A percentile compares a stretch with the other conserved stretches of the same genome.
Evolutionary conservation across 1,140 invertebrate genomes (phyloP).

Genomic region (Pogonognathellus flavescens): DNA sequence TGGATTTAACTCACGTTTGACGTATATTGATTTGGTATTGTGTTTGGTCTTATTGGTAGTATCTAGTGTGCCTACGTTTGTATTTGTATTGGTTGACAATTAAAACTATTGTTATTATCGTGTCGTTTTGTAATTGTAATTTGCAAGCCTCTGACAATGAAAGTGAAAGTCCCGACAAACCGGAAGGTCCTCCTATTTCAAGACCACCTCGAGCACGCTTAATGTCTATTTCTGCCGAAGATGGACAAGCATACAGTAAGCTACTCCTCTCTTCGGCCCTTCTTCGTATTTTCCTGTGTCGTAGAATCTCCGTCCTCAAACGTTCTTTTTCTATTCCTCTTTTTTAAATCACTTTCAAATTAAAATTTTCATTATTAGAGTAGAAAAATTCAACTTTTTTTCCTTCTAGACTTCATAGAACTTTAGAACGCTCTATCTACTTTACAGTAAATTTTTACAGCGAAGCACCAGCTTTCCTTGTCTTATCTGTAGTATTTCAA

Average conservation of each 20-base stretch:
- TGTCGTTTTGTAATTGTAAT: constrained; percentile 58
- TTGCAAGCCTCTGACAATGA: constrained; percentile 63
- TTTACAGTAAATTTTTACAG: too few relatives aligned
- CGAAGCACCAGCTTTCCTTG: too few relatives aligned
- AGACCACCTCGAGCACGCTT: constrained; percentile 60
- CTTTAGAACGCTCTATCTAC: background rate
- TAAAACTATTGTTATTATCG: constrained; percentile 20
- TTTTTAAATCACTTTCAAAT: background rate
- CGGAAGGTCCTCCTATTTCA: constrained; percentile 41
- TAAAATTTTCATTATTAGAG: background rate
- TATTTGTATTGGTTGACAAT: constrained; percentile 32
- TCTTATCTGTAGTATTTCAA: too few relatives aligned
- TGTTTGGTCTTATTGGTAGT: background rate
- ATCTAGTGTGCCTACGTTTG: background rate
- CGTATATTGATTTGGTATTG: too few relatives aligned
- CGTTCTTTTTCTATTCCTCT: background rate
- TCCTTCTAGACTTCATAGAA: background rate
- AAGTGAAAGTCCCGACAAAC: constrained; percentile 48
- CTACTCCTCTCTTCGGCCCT: constrained; percentile 25
- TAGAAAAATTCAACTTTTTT: background rate
- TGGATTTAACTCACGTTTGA: too few relatives aligned
- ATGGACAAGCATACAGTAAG: constrained; percentile 65
- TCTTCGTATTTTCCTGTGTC: background rate
- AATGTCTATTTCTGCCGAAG: constrained; percentile 61
- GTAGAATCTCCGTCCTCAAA: background rate